Evolutionary conservation across 1,140 invertebrate species (phyloP).

Genomic region (Ceratosolen fusciceps): DNA sequence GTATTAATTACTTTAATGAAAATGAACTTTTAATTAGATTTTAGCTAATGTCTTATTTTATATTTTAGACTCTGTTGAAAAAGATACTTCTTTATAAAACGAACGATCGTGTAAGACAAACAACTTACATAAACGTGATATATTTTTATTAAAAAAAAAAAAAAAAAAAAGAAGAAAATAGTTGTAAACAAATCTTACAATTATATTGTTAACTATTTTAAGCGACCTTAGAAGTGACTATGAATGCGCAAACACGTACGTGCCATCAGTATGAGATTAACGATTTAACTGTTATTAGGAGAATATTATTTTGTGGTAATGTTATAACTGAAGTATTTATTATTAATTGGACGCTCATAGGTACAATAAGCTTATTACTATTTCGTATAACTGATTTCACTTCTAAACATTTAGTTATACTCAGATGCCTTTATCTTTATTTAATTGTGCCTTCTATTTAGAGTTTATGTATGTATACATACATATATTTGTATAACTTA

Average conservation of each 20-base stretch:
- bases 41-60: neutral
- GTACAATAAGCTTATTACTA: neutral
- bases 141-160: slow-evolving; percentile 2
- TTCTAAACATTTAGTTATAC: neutral
- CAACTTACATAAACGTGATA: neutral
- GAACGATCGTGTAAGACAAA: neutral
- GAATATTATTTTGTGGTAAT: slow-evolving; percentile 38
- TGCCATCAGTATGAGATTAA: slow-evolving; percentile 35
- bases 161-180: too few relatives aligned
- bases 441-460: neutral
- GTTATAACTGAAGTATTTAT: neutral
- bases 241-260: slow-evolving; percentile 26
- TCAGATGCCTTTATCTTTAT: neutral
- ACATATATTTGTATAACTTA: neutral
- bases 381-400: neutral
- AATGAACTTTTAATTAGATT: neutral
- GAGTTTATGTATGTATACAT: neutral
- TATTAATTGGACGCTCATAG: neutral
- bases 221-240: slow-evolving; percentile 4
- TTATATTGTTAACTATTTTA: slow-evolving; percentile 7
- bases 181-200: neutral
- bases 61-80: slow-evolving; percentile 52
- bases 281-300: slow-evolving; percentile 7
- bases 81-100: slow-evolving; percentile 53
- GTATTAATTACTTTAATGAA: neutral